These are phyloP conservation scores for Apodemia hepburni DNA, from an alignment of 2,888 invertebrate genomes.

Conservation along the genomic window DNA sequence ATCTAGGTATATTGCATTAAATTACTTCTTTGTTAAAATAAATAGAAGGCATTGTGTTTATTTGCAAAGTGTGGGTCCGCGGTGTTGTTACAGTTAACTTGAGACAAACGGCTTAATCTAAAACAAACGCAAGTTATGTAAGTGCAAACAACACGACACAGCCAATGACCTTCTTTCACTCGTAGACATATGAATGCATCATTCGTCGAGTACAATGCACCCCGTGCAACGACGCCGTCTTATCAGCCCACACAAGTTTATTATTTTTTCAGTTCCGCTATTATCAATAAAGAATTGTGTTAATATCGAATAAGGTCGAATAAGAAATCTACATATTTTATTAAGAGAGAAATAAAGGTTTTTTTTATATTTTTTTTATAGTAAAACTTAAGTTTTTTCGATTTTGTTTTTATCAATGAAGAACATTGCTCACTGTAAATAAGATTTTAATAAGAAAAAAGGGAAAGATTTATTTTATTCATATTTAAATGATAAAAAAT, in stretches of 20 bases:
- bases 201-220: constrained; percentile 65
- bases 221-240: constrained; percentile 50
- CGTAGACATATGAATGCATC: constrained; percentile 65
- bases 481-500: no score
- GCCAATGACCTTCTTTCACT: constrained; percentile 65
- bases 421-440: no score
- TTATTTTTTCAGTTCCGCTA: constrained; percentile 46
- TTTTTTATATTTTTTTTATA: no score
- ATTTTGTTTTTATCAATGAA: no score
- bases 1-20: no score
- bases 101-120: constrained; percentile 49
- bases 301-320: constrained; percentile 37
- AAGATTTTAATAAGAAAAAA: no score
- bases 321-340: not conserved
- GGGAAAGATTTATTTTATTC: no score
- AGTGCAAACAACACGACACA: constrained; percentile 52
- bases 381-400: no score
- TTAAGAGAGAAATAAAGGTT: not conserved
- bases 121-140: constrained; percentile 61
- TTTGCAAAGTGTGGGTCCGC: not conserved
- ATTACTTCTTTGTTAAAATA: not conserved
- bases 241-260: constrained; percentile 67
- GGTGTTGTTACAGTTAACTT: constrained; percentile 18
- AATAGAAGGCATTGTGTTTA: not conserved
- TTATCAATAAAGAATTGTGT: constrained; percentile 47